Evolutionary conservation across 1,140 invertebrate species (phyloP).

Genomic region (Zeugodacus cucurbitae): DNA sequence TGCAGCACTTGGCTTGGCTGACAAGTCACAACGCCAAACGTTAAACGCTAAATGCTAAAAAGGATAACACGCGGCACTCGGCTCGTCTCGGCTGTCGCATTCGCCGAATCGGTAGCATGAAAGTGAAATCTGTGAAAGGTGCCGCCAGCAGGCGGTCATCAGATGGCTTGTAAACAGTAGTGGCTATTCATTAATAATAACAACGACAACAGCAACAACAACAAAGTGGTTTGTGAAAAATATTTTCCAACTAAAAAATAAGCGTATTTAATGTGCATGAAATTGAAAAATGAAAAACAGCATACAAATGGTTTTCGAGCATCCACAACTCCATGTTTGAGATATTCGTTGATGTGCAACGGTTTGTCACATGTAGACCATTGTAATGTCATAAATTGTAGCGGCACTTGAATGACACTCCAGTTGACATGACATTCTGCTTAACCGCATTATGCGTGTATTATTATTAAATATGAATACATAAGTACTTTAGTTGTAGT

Average conservation of each 20-base stretch:
- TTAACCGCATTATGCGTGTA: conserved; percentile 13
- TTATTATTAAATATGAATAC: neutral
- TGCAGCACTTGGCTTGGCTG: neutral
- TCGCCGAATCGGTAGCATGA: conserved; percentile 11
- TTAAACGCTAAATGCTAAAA: neutral
- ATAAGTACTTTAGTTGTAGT: neutral
- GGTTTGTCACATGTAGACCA: no score
- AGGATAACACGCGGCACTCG: conserved; percentile 20
- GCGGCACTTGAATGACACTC: conserved; percentile 21
- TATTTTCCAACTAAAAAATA: neutral
- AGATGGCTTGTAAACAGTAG: conserved; percentile 30
- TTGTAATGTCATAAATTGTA: conserved; percentile 29
- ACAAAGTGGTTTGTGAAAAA: neutral
- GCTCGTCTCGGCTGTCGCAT: neutral
- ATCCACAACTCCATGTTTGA: neutral
- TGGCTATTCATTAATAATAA: conserved; percentile 7
- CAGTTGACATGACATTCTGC: conserved; percentile 13
- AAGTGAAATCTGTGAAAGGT: conserved; percentile 19
- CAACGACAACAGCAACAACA: neutral
- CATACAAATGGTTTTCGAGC: conserved; percentile 8
- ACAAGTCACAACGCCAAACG: neutral
- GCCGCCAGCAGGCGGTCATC: conserved; percentile 32
- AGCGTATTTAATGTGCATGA: neutral
- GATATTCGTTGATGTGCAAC: no score
- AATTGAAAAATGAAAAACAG: neutral